These are phyloP conservation scores for Drosophila pseudoananassae DNA, from an alignment of 1,140 invertebrate genomes.

Conservation along the genomic window DNA sequence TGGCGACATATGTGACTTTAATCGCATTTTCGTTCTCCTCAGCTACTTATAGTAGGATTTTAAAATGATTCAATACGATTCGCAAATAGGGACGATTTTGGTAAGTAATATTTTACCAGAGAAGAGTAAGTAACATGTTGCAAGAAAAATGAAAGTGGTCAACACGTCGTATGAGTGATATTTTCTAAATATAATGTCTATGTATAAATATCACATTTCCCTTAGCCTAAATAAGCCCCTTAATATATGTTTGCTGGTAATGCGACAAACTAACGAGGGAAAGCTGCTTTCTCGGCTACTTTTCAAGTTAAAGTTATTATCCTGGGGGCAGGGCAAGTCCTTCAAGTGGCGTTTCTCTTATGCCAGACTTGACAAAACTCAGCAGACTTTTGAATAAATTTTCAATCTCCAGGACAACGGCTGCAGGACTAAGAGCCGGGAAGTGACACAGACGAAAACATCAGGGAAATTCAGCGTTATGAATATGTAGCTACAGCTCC, in stretches of 20 bases:
- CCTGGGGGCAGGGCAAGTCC: slow-evolving; percentile 21
- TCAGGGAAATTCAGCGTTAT: slow-evolving; percentile 65
- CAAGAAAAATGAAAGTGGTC: background rate
- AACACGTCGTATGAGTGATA: background rate
- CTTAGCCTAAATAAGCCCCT: background rate
- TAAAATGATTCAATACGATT: background rate
- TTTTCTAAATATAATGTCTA: background rate
- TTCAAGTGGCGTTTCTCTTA: slow-evolving; percentile 10
- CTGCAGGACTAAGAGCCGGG: background rate
- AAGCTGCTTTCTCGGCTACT: slow-evolving; percentile 74
- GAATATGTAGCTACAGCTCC: slow-evolving; percentile 76
- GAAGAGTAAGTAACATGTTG: background rate
- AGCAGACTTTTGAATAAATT: slow-evolving; percentile 78
- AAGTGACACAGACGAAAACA: slow-evolving; percentile 25
- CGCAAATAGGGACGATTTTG: background rate
- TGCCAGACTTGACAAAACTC: slow-evolving; percentile 70
- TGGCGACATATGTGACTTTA: slow-evolving; percentile 52
- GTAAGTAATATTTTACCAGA: background rate
- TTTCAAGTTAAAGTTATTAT: slow-evolving; percentile 78
- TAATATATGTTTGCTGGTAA: background rate
- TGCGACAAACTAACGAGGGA: slow-evolving; percentile 57
- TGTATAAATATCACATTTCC: too few species aligned
- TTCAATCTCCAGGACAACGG: slow-evolving; percentile 66
- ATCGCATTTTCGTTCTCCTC: slow-evolving; percentile 39
- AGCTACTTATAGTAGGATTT: slow-evolving; percentile 26